Base-by-base conservation (phyloP, 2,113 vertebrate species). In the Dasyornis broadbenti region DNA sequence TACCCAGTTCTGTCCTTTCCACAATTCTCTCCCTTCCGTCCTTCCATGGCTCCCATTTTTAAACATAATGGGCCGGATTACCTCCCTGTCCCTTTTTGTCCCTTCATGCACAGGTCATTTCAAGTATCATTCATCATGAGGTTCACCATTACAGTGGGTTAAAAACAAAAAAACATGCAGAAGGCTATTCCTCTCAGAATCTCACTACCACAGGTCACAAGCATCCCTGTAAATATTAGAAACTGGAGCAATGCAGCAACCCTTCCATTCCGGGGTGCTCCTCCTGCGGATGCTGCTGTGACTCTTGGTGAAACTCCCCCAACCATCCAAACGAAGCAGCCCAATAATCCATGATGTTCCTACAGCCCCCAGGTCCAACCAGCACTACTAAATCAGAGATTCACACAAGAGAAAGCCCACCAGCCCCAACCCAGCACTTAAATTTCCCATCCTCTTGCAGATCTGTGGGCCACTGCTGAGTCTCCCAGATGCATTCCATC, bases 181-280 rank as follows among this genome's bases (percentile, higher is more conserved):
- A 86, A 90, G 63, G 16, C 23, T 66, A 13, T 14, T 71, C 1
- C 18, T 71, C 50, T 26, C 23, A 20, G 27, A 54, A 80, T 59
- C 33, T 52, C 57, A 24, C 28, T 75, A 52, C 31, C 42, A 59
- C 1, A 1, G 40, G 37, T 4, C 37, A 26, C 47, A 90, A 54
- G 26, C 1, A 7, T 6, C 11, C 20, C 40, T 15, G 9, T 8
- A 76, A 73, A 22, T 15, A 61, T 18, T 0, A 69, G 50, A 52
- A 64, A 60, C 13, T 2, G 2, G 9, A 39, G 18, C 61, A 82
- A 15, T 42, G 89, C 28, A 63, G 44, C 54, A 81, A 15, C 40
- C 24, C 37, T 24, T 40, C 54, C 50, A 40, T 40, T 19, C 14
- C 0, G 0, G 42, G 52, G 26, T 64, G 26, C n/a, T 86, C 14